phyloP scores from a whole-genome alignment of 2,888 invertebrate species.

The Halictus quadricinctus region DNA sequence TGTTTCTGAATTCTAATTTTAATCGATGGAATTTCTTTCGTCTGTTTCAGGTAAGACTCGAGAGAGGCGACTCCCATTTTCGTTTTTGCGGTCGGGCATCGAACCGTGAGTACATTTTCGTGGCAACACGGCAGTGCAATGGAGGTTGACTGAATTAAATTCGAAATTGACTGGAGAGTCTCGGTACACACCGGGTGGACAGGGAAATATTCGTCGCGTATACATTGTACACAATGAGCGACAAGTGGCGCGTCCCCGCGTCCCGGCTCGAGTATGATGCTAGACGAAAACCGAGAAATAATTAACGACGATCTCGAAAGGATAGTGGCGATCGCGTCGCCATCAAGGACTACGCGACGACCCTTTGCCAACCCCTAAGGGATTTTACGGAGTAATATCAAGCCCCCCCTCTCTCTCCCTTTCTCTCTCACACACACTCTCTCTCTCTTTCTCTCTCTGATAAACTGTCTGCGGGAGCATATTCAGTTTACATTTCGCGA shows the following conservation, averaged over 20 bases:
- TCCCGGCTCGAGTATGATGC: slow-evolving; percentile 71
- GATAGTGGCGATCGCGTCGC: slow-evolving; percentile 78
- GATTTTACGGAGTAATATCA: slow-evolving; percentile 73
- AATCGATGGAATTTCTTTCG: slow-evolving; percentile 1
- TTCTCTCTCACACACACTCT: slow-evolving; percentile 35
- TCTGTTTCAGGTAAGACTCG: slow-evolving; percentile 64
- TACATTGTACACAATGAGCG: slow-evolving; percentile 59
- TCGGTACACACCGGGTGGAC: slow-evolving; percentile 11
- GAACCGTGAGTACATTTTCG: slow-evolving; percentile 30
- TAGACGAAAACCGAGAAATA: slow-evolving; percentile 80
- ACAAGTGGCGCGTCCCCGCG: slow-evolving; percentile 51
- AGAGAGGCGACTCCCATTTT: background rate
- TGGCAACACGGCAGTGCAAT: background rate
- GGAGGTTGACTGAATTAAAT: slow-evolving; percentile 23
- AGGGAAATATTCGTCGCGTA: slow-evolving; percentile 47
- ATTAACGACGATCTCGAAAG: slow-evolving; percentile 78
- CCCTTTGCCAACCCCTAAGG: slow-evolving; percentile 73
- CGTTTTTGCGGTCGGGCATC: background rate
- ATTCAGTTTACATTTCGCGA: slow-evolving; percentile 59
- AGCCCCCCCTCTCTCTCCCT: slow-evolving; percentile 26
- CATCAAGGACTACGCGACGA: slow-evolving; percentile 67
- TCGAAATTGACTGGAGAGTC: slow-evolving; percentile 35
- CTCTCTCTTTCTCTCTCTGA: slow-evolving; percentile 33
- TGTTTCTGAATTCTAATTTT: background rate
- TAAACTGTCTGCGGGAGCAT: slow-evolving; percentile 55